Percentiles rank a stretch among this genome's conserved stretches.
Conservation (phyloP, 2,797 vertebrate species). For the Pipistrellus pipistrellus region DNA sequence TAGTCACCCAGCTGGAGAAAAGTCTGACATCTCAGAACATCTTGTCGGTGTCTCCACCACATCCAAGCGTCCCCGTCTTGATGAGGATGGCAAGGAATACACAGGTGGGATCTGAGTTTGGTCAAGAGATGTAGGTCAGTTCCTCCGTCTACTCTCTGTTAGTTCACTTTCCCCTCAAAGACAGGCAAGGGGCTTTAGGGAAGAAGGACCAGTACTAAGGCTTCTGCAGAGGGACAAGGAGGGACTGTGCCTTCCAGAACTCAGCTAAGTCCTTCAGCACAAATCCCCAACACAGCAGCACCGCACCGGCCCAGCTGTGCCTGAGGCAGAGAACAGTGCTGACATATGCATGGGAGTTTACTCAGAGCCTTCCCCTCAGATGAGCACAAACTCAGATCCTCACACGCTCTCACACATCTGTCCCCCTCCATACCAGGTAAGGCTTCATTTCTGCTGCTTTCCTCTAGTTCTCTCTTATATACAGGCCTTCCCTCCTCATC, state of each 20-base stretch:
- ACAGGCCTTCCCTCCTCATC: background rate
- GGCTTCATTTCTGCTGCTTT: background rate
- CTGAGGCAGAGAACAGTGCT: background rate
- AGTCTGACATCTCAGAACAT: background rate
- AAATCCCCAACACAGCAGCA: background rate
- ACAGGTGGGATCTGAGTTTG: background rate
- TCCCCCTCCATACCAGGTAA: background rate
- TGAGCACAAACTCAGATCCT: background rate
- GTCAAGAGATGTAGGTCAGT: no score
- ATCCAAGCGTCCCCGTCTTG: rapidly evolving
- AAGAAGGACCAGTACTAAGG: background rate
- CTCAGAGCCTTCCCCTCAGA: background rate
- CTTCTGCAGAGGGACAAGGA: background rate
- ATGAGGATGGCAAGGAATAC: background rate
- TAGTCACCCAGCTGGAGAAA: no score
- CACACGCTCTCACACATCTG: background rate
- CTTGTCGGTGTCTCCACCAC: background rate
- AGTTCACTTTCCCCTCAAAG: background rate
- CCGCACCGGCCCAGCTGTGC: background rate
- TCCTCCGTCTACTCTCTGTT: background rate
- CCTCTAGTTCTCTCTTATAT: background rate
- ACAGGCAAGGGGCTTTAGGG: background rate
- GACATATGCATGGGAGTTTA: background rate
- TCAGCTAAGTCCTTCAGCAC: background rate
- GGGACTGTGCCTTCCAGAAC: background rate